A percentile compares a stretch with the other conserved stretches of the same genome.
Conservation (phyloP, 2,888 invertebrate species). For the Sinopyrophorus schimmeli region DNA sequence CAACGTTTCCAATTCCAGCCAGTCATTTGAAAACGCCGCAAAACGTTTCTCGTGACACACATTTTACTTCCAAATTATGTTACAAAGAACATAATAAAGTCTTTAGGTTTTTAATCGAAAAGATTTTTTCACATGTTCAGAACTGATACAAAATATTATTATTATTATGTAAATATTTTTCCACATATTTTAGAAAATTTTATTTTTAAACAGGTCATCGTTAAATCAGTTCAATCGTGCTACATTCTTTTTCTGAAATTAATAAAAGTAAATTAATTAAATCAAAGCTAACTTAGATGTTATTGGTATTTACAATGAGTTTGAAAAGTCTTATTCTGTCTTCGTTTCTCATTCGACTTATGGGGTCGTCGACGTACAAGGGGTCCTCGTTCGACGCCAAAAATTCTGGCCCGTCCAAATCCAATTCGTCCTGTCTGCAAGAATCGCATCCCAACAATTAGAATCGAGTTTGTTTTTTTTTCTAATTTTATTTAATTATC, state of each 20-base stretch:
- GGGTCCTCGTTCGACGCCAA: conserved; percentile 19
- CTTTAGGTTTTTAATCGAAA: too few species aligned
- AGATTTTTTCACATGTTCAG: too few species aligned
- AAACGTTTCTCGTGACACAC: too few species aligned
- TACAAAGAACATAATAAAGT: too few species aligned
- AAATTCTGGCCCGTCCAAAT: conserved; percentile 12
- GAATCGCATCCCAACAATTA: too few species aligned
- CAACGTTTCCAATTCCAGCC: conserved; percentile 30
- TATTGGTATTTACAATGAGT: conserved; percentile 14
- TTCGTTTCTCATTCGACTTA: conserved; percentile 8
- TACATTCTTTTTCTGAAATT: conserved; percentile 19
- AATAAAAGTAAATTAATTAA: not conserved
- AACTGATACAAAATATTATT: too few species aligned
- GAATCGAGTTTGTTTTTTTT: too few species aligned
- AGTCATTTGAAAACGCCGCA: conserved; percentile 27
- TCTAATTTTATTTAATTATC: too few species aligned
- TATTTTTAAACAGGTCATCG: too few species aligned
- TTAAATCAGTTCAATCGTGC: conserved; percentile 19
- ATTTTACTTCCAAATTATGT: too few species aligned
- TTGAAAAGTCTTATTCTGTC: conserved; percentile 20
- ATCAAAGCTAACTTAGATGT: not conserved
- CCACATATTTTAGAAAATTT: too few species aligned
- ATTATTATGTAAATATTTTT: too few species aligned
- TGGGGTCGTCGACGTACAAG: conserved; percentile 23
- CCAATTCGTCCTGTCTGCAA: conserved; percentile 22